Base-by-base conservation (phyloP, 2,888 invertebrate species). In the Pristionchus entomophagus region DNA sequence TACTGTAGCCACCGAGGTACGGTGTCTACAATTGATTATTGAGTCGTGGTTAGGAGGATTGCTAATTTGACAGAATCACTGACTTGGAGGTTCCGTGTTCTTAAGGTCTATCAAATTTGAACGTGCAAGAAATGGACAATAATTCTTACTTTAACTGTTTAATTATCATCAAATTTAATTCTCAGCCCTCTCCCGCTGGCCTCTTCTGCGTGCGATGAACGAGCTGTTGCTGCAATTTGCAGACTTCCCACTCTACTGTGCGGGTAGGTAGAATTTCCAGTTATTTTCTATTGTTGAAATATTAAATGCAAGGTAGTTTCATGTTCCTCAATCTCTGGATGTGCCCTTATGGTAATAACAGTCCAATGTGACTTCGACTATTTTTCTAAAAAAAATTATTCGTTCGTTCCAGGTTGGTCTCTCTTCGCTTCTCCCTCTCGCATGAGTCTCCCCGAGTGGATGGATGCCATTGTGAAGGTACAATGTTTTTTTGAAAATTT, bases 201-300 rank as follows among this genome's bases (percentile, higher is more conserved):
- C 69, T 88, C 81, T 86, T 85, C 84, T 88, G 86, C 22, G 62
- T 62, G 4, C 85, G 87, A 56, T 84, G 19, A 80, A 73, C 59
- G 26, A 19, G 0, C 87, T 91, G 19, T 38, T 92, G 22, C 56
- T 86, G n/a, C 89, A 89, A 41, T 93, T 93, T 87, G 87, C 91
- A 32, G 92, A 93, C 84, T 91, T 92, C 62, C 93, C 93, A 29
- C 87, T 92, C 62, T 93, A 91, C 85, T 90, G 91, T 81, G 51
- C 88, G 14, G 88, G 65, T 69, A 35, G 88, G 65, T 69, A 12
- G 14, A 45, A 69, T 32, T 32, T 17, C n/a, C 22, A n/a, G 56
- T 14, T 10, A 17, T 56, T 17, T 17, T 56, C 56, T 10, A 56
- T 56, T 56, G 56, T 56, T 56, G 56, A 22, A 56, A 56, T 14